These are phyloP conservation scores for Eupithecia vulgata DNA, from an alignment of 2,888 invertebrate species.

Conservation along the genomic window DNA sequence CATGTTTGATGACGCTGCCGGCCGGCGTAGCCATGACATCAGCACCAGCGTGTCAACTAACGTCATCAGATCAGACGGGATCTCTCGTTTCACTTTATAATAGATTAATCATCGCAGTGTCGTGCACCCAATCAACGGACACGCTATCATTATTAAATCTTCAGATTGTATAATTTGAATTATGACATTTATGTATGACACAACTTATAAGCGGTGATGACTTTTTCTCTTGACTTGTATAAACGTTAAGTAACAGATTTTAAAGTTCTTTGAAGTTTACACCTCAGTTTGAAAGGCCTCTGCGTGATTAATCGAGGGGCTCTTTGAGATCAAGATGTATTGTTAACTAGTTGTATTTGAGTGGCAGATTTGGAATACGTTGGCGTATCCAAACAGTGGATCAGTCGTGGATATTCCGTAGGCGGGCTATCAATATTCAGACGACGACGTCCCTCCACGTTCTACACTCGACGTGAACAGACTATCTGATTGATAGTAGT, in stretches of 20 bases:
- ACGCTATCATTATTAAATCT: constrained; percentile 63
- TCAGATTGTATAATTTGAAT: constrained; percentile 54
- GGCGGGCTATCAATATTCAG: constrained; percentile 73
- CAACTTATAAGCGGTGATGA: constrained; percentile 51
- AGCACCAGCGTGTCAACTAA: constrained; percentile 68
- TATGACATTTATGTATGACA: constrained; percentile 44
- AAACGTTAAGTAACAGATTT: constrained; percentile 5
- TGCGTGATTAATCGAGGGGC: constrained; percentile 39
- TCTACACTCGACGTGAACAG: constrained; percentile 70
- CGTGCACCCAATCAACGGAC: constrained; percentile 64
- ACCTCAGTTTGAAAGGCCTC: constrained; percentile 2
- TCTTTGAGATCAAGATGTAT: constrained; percentile 47
- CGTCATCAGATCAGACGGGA: constrained; percentile 71
- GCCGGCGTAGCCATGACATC: constrained; percentile 75
- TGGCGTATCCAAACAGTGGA: constrained; percentile 59
- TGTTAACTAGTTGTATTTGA: constrained; percentile 53
- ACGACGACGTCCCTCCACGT: constrained; percentile 57
- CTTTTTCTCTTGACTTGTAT: constrained; percentile 42
- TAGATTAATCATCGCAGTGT: constrained; percentile 68
- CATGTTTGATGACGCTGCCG: constrained; percentile 60
- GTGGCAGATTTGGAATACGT: constrained; percentile 58
- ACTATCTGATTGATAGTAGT: constrained; percentile 68
- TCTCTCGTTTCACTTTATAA: constrained; percentile 61
- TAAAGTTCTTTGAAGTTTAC: constrained; percentile 2
- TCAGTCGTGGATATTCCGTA: constrained; percentile 61